Evolutionary conservation across 1,140 invertebrate species (phyloP).

Genomic region (Drosophila tsacasi): DNA sequence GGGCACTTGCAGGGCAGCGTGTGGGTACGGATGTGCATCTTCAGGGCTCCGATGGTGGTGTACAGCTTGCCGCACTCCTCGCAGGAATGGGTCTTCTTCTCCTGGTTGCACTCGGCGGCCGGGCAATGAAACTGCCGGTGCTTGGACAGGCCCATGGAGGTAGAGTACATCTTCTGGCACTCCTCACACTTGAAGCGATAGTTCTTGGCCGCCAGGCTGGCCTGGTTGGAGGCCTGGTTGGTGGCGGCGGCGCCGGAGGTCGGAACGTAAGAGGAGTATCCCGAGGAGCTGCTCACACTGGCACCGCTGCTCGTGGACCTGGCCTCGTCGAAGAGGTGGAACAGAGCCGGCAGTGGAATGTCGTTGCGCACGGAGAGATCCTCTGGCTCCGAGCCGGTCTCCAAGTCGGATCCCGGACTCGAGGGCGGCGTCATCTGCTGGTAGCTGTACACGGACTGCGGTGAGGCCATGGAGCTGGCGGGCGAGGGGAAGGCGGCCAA

Average conservation of each 20-base stretch:
- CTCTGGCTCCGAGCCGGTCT: constrained; percentile 75
- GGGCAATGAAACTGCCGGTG: constrained; percentile 98
- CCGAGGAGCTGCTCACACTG: constrained; percentile 84
- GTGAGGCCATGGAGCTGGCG: constrained; percentile 70
- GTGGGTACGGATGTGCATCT: constrained; percentile 90
- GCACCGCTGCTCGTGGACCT: constrained; percentile 64
- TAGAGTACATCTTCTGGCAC: constrained; percentile 98
- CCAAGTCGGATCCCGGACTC: constrained; percentile 71
- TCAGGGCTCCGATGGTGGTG: constrained; percentile 87
- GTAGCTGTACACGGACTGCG: constrained; percentile 73
- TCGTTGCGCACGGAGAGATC: constrained; percentile 82
- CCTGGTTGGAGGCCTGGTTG: background rate
- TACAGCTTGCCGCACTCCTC: constrained; percentile 87
- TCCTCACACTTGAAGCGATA: constrained; percentile 94
- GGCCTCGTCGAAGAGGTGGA: constrained; percentile 80
- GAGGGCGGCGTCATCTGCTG: constrained; percentile 83
- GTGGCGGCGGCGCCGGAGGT: constrained; percentile 89
- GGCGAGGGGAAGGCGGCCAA: constrained; percentile 74
- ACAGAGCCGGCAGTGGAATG: constrained; percentile 80
- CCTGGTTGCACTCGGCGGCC: constrained; percentile 86
- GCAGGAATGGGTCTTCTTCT: constrained; percentile 86
- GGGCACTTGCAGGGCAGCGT: constrained; percentile 98
- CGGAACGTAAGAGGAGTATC: constrained; percentile 77
- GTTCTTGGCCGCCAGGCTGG: constrained; percentile 83
- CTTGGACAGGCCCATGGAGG: constrained; percentile 96